Base-by-base conservation (phyloP, 2,113 vertebrate genomes). In the Poeciliopsis prolifica region DNA sequence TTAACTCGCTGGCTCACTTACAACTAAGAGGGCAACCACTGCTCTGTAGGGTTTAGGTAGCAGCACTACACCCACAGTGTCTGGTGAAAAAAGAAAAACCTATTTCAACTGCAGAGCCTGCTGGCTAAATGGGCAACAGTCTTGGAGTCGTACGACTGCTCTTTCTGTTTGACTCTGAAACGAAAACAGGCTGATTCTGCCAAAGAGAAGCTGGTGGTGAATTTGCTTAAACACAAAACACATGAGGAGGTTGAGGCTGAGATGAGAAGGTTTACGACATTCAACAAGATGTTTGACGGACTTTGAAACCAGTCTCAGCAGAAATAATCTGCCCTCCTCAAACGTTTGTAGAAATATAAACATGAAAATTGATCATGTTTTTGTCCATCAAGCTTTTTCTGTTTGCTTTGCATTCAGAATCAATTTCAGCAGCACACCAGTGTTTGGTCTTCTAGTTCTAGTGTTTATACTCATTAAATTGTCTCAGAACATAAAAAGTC, bases 161-260 rank as follows among this genome's bases (percentile, higher is more conserved):
- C 66, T 63, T 61, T 72, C 15, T 2, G 48, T 74, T 3, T 35
- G 64, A 22, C 48, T 4, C 61, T 0, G 30, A 66, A 74, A 85
- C 74, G 42, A 87, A 79, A 79, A 70, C 78, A 61, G 78, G 61
- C 71, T 62, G 65, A 71, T 77, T 72, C 54, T 85, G 80, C 82
- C 79, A 78, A 85, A 87, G 77, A 19, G 70, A 79, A 31, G 65
- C 77, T 75, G 68, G 65, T 74, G 79, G 40, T 66, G 70, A 91
- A 87, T 74, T 77, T 77, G 72, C 83, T 89, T 82, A 89, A 81
- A 85, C 44, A 30, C 64, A 77, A 54, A 75, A 65, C 22, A 42
- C 29, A 67, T 28, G 48, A 72, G 17, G 71, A 0, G n/a, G 40
- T 51, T 48, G 51, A 70, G 40, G n/a, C 37, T 0, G 17, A 76